Conservation (phyloP, 2,888 invertebrate genomes). For the Aromia moschata region DNA sequence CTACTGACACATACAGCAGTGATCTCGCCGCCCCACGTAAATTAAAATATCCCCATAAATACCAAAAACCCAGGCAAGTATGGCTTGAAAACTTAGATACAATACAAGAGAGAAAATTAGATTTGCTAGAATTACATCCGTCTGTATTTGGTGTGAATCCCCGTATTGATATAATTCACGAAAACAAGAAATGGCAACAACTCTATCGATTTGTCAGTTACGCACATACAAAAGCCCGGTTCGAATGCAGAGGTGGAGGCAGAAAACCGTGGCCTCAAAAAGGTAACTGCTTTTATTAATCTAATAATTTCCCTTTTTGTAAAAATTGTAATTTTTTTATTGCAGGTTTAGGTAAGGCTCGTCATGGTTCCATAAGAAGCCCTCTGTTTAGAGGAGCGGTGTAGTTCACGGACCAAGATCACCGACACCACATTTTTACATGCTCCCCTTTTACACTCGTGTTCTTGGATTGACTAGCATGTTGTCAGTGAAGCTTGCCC, state of each 20-base stretch:
- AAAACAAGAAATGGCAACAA: slow-evolving; percentile 88
- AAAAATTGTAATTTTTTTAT: not conserved
- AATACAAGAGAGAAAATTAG: slow-evolving; percentile 79
- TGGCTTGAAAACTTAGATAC: slow-evolving; percentile 89
- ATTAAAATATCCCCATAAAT: slow-evolving; percentile 63
- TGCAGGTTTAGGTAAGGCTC: slow-evolving; percentile 76
- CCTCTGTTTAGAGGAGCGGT: slow-evolving; percentile 86
- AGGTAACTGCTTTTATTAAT: no score
- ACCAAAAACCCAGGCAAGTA: slow-evolving; percentile 75
- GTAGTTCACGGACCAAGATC: slow-evolving; percentile 90
- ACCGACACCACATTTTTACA: slow-evolving; percentile 90
- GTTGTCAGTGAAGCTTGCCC: slow-evolving; percentile 90
- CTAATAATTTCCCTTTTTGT: no score
- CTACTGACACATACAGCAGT: slow-evolving; percentile 3
- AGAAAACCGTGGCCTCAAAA: slow-evolving; percentile 98
- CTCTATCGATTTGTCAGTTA: slow-evolving; percentile 84
- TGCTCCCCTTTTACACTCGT: slow-evolving; percentile 84
- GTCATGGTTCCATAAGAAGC: slow-evolving; percentile 92
- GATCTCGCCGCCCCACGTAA: slow-evolving; percentile 15
- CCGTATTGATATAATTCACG: slow-evolving; percentile 85
- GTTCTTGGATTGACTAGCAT: slow-evolving; percentile 83
- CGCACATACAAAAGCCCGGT: slow-evolving; percentile 79
- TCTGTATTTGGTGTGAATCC: slow-evolving; percentile 84
- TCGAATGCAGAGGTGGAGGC: slow-evolving; percentile 90
- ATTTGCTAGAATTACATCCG: slow-evolving; percentile 89